Percentiles rank a stretch among this genome's conserved stretches.
Evolutionary conservation across 2,113 vertebrate genomes (phyloP).

Genomic region (Spilogale gracilis): DNA sequence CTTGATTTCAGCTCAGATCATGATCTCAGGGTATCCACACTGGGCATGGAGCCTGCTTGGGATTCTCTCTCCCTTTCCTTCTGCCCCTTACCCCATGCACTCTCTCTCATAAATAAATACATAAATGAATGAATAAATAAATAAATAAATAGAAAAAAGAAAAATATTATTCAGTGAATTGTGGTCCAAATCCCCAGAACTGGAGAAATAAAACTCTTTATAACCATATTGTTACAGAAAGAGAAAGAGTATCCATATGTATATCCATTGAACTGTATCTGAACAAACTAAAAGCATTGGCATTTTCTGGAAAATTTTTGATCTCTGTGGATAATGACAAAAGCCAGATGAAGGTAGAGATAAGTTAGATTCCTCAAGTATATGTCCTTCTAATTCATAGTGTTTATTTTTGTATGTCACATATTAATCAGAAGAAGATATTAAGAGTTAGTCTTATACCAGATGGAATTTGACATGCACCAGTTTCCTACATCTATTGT

Average conservation of each 20-base stretch:
- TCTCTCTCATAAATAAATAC: too few relatives aligned
- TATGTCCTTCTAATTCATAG: neutral
- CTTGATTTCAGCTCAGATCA: neutral
- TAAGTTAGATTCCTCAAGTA: neutral
- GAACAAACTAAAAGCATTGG: neutral
- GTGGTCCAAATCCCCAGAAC: neutral
- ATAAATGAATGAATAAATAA: too few relatives aligned
- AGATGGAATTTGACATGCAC: neutral
- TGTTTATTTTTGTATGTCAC: neutral
- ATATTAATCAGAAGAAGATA: neutral
- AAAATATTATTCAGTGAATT: neutral
- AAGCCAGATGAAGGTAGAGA: neutral
- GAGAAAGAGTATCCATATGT: neutral
- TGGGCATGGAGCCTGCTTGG: neutral
- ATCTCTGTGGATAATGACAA: neutral
- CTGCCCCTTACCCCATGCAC: neutral
- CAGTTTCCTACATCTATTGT: neutral
- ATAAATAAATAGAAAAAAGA: neutral
- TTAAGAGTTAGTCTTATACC: neutral
- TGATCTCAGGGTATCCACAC: neutral
- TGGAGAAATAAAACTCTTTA: neutral
- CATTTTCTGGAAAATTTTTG: neutral
- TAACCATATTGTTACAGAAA: neutral
- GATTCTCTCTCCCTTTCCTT: neutral
- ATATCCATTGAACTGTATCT: neutral